phyloP scores from a whole-genome alignment of 1,140 invertebrate genomes.

The Philaenus spumarius region DNA sequence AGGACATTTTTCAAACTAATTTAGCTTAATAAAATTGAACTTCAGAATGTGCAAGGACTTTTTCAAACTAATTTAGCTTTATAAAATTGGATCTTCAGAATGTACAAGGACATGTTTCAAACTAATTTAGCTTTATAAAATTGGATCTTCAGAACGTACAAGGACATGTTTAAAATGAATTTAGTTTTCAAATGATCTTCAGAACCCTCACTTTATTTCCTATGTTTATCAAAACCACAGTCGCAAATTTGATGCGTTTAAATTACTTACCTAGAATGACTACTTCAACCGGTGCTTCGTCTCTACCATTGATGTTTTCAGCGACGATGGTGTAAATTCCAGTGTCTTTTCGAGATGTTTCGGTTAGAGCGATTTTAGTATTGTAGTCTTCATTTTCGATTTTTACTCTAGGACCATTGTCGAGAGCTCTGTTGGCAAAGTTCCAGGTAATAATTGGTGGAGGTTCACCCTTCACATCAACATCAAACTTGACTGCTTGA shows the following conservation, averaged over 20 bases:
- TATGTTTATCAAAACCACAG: too few species aligned
- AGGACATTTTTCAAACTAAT: too few species aligned
- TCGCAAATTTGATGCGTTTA: too few species aligned
- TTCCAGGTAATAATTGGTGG: constrained; percentile 89
- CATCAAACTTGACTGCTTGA: constrained; percentile 83
- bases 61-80: too few species aligned
- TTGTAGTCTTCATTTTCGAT: constrained; percentile 93
- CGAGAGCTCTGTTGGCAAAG: constrained; percentile 60
- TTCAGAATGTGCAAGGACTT: too few species aligned
- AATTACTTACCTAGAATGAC: constrained; percentile 67
- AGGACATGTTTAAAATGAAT: too few species aligned
- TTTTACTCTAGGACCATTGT: constrained; percentile 52
- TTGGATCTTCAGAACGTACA: too few species aligned
- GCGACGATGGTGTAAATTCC: constrained; percentile 90
- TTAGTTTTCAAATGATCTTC: neutral
- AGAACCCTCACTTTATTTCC: too few species aligned
- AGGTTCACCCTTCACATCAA: constrained; percentile 93
- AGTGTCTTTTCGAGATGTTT: constrained; percentile 73
- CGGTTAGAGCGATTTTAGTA: constrained; percentile 74
- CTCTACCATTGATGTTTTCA: constrained; percentile 86
- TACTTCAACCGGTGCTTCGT: constrained; percentile 92
- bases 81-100: too few species aligned
- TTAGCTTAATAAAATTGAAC: too few species aligned
- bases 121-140: too few species aligned
- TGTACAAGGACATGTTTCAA: too few species aligned